Conservation (phyloP, 2,888 invertebrate species). For the Hypolimnas misippus region DNA sequence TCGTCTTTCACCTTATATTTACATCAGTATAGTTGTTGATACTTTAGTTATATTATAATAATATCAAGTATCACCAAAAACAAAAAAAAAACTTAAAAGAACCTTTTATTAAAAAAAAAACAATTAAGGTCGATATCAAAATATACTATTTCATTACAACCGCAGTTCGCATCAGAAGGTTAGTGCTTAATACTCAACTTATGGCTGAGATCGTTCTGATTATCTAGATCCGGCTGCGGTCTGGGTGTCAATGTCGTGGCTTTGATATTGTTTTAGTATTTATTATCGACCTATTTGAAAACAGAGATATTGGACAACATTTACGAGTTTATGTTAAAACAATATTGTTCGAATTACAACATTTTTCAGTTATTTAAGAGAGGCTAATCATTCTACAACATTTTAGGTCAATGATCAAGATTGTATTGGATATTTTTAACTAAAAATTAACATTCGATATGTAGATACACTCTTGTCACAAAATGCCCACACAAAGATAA, state of each 20-base stretch:
- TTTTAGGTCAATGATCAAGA: too few species aligned
- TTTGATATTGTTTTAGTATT: constrained; percentile 38
- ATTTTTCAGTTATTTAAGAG: too few species aligned
- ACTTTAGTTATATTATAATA: not conserved
- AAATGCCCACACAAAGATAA: too few species aligned
- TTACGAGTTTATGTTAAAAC: not conserved
- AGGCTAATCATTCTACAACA: too few species aligned
- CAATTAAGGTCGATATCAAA: not conserved
- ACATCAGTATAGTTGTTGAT: too few species aligned
- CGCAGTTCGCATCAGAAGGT: constrained; percentile 9
- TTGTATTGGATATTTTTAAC: too few species aligned
- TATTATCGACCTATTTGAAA: constrained; percentile 16
- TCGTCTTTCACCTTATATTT: too few species aligned
- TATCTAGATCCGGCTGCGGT: constrained; percentile 70
- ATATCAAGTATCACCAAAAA: not conserved
- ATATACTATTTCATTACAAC: constrained; percentile 5
- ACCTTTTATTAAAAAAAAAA: too few species aligned
- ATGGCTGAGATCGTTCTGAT: constrained; percentile 33
- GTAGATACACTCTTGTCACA: too few species aligned
- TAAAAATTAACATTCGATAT: too few species aligned
- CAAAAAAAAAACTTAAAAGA: too few species aligned
- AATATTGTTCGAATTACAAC: too few species aligned
- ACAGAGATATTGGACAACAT: not conserved
- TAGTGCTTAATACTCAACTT: not conserved
- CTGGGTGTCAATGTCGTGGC: constrained; percentile 70